Percentiles rank a stretch among this genome's conserved stretches.
phyloP scores from a whole-genome alignment of 2,797 vertebrate genomes.

The Trichosurus vulpecula region DNA sequence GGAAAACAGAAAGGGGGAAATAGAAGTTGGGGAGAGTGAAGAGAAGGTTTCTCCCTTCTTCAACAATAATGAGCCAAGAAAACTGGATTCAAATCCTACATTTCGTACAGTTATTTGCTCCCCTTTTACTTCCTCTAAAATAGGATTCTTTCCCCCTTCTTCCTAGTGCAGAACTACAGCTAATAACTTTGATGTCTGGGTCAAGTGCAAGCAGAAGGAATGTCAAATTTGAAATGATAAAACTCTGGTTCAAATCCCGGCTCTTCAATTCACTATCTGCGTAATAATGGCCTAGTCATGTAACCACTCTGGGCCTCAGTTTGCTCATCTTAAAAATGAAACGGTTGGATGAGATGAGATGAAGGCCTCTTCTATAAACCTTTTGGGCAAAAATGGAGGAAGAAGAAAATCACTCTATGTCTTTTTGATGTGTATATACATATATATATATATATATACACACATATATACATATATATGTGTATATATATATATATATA shows the following conservation, averaged over 20 bases:
- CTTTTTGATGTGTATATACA: no score
- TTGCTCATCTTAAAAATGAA: neutral
- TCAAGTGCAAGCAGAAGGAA: neutral
- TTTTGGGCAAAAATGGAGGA: neutral
- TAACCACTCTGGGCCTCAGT: neutral
- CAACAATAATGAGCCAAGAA: conserved; percentile 10
- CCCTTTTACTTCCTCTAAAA: neutral
- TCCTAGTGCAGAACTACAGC: neutral
- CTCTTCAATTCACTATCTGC: neutral
- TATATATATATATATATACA: no score
- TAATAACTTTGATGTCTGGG: neutral
- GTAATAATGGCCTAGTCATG: neutral
- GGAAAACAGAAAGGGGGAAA: neutral
- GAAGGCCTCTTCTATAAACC: neutral
- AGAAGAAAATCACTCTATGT: neutral
- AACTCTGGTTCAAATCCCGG: neutral
- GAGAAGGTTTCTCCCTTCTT: neutral
- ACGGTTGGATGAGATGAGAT: neutral
- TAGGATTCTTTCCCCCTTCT: neutral
- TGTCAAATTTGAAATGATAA: neutral
- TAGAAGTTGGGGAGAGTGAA: neutral
- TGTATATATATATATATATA: no score
- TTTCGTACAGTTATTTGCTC: neutral
- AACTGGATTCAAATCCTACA: conserved; percentile 23
- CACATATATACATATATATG: no score